Evolutionary conservation across 2,113 vertebrate genomes (phyloP).

Genomic region (Pantherophis guttatus): DNA sequence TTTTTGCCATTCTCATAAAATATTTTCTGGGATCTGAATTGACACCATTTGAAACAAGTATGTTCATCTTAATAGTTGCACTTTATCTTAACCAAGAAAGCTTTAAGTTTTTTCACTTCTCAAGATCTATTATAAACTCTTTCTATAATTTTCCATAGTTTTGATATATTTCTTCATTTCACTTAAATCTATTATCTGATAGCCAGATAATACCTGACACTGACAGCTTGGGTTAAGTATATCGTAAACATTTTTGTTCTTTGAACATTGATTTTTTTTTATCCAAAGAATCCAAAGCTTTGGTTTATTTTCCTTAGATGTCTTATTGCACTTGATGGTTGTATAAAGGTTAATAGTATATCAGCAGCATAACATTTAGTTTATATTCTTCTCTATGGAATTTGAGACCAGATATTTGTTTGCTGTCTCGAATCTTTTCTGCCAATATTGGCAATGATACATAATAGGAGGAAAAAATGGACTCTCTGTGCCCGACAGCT

Average conservation of each 20-base stretch:
- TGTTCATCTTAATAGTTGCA: background rate
- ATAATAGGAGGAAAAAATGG: background rate
- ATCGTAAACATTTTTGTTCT: background rate
- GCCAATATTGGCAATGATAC: background rate
- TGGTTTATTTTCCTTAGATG: background rate
- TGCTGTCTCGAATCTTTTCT: background rate
- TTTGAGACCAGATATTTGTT: background rate
- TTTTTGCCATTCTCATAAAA: background rate
- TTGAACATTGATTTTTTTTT: background rate
- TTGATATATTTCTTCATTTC: background rate
- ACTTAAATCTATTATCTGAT: background rate
- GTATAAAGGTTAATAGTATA: background rate
- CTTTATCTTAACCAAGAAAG: background rate
- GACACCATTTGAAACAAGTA: background rate
- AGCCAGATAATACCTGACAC: background rate
- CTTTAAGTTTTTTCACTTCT: background rate
- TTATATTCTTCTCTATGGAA: background rate
- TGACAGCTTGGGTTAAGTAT: background rate
- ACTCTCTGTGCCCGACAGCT: background rate
- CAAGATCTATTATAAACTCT: background rate
- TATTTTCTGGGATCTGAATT: background rate
- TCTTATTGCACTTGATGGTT: background rate
- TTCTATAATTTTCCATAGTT: background rate
- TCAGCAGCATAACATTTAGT: background rate
- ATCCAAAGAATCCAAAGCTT: background rate